Conservation (phyloP, 2,888 invertebrate species). For the Caradrina kadenii region DNA sequence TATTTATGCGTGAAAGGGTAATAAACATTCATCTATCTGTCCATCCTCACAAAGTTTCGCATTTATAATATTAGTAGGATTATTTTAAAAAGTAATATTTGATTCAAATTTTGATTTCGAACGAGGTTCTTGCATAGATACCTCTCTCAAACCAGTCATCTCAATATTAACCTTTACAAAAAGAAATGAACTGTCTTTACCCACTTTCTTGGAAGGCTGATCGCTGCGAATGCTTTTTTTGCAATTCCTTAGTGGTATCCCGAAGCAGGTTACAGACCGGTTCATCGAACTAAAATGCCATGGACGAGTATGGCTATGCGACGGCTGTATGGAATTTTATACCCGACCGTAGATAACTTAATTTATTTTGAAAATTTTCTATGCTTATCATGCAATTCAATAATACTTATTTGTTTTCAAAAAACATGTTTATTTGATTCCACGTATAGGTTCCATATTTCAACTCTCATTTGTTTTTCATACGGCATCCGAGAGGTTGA, state of each 20-base stretch:
- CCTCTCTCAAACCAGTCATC: too few species aligned
- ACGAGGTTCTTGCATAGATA: too few species aligned
- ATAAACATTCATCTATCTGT: too few species aligned
- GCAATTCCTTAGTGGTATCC: slow-evolving; percentile 8
- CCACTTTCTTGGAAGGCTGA: slow-evolving; percentile 7
- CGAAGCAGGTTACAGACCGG: slow-evolving; percentile 39
- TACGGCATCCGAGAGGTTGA: slow-evolving; percentile 3
- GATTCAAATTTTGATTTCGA: too few species aligned
- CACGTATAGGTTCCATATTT: slow-evolving; percentile 3
- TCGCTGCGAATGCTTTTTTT: slow-evolving; percentile 3
- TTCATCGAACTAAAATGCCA: slow-evolving; percentile 31
- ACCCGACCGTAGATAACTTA: not conserved
- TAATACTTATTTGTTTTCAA: slow-evolving; percentile 8
- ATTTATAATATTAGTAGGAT: too few species aligned
- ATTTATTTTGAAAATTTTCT: too few species aligned
- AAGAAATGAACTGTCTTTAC: not conserved
- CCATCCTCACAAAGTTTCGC: too few species aligned
- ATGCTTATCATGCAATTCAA: not conserved
- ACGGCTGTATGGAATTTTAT: slow-evolving; percentile 12
- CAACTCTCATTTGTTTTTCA: slow-evolving; percentile 1
- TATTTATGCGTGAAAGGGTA: too few species aligned
- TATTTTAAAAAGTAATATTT: too few species aligned
- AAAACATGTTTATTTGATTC: slow-evolving; percentile 15
- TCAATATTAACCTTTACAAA: too few species aligned
- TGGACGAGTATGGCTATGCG: slow-evolving; percentile 2